phyloP scores from a whole-genome alignment of 2,888 invertebrate species.

The Apeira syringaria region DNA sequence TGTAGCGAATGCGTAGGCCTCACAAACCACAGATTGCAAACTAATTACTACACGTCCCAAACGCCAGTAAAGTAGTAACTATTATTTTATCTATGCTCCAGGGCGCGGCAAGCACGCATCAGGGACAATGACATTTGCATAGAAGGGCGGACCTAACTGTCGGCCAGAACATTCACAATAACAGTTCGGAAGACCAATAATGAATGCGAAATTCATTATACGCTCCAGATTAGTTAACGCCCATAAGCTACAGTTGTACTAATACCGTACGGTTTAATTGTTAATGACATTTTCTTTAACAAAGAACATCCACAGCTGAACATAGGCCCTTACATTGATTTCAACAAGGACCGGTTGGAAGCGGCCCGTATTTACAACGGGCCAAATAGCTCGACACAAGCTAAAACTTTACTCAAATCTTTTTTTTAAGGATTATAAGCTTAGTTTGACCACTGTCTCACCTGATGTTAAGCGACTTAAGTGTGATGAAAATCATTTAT shows the following conservation, averaged over 20 bases:
- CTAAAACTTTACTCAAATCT: too few species aligned
- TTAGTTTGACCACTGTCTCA: too few species aligned
- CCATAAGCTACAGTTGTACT: neutral
- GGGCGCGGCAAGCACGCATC: conserved; percentile 69
- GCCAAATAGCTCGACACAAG: too few species aligned
- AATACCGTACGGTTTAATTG: too few species aligned
- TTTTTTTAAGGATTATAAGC: too few species aligned
- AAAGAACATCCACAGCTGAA: too few species aligned
- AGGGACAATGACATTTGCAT: conserved; percentile 81
- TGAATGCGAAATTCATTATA: conserved; percentile 66
- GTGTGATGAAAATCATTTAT: too few species aligned
- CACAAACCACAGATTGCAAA: conserved; percentile 24
- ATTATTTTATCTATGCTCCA: conserved; percentile 30
- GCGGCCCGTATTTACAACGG: too few species aligned
- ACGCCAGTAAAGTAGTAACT: neutral
- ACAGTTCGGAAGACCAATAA: conserved; percentile 64
- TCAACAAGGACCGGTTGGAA: too few species aligned
- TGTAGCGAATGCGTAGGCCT: conserved; percentile 63
- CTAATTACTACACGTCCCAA: neutral
- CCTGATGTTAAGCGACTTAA: too few species aligned
- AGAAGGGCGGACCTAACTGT: conserved; percentile 75
- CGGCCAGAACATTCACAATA: conserved; percentile 78
- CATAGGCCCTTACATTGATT: too few species aligned
- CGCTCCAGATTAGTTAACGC: conserved; percentile 48
- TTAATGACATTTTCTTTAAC: too few species aligned